Evolutionary conservation across 2,888 invertebrate species (phyloP).

Genomic region (Salpingus planirostris): DNA sequence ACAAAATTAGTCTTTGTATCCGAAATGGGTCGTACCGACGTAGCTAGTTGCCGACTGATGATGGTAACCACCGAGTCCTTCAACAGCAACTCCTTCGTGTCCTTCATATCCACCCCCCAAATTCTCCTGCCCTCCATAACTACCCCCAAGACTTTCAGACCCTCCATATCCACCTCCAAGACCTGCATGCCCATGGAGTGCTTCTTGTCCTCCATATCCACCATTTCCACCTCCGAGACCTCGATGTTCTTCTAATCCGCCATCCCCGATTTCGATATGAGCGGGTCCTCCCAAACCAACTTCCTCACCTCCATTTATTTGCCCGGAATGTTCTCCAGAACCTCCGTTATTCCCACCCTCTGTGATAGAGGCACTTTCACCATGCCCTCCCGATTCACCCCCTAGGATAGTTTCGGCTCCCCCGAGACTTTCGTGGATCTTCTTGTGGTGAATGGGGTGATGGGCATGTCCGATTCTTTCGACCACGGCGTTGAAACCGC

Average conservation of each 20-base stretch:
- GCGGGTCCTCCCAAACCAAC: too few species aligned
- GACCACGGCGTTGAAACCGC: conserved; percentile 42
- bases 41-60: neutral
- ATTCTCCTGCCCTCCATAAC: neutral
- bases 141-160: neutral
- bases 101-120: neutral
- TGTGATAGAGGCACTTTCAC: too few species aligned
- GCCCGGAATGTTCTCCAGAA: too few species aligned
- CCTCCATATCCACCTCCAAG: neutral
- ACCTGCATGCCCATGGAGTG: neutral
- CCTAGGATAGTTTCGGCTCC: too few species aligned
- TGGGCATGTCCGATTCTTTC: conserved; percentile 44
- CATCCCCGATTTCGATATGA: too few species aligned
- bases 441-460: conserved; percentile 11
- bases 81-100: neutral
- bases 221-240: too few species aligned
- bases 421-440: too few species aligned
- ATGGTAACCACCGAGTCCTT: neutral
- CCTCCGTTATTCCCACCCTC: too few species aligned
- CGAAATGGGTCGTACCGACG: neutral
- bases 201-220: too few species aligned
- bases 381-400: too few species aligned
- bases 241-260: too few species aligned
- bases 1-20: neutral
- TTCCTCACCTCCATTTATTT: too few species aligned